A percentile compares a stretch with the other conserved stretches of the same genome.
phyloP scores from a whole-genome alignment of 2,797 vertebrate species.

The Gadopsis marmoratus region DNA sequence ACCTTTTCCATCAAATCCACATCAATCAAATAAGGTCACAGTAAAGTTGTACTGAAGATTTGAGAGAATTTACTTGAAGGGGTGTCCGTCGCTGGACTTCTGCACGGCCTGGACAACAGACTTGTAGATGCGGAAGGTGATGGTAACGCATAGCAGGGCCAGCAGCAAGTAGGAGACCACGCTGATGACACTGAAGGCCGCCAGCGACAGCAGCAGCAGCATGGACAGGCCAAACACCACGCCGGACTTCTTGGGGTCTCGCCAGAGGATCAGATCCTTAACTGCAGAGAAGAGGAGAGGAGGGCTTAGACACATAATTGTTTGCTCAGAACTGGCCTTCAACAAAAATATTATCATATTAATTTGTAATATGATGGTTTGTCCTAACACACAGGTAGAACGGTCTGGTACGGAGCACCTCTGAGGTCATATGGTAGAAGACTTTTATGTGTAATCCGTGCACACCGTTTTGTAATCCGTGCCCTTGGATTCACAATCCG shows the following conservation, averaged over 20 bases:
- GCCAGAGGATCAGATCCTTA: conserved; percentile 92
- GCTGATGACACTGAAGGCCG: conserved; percentile 95
- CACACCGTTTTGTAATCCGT: no score
- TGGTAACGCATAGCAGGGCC: conserved; percentile 93
- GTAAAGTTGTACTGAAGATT: background rate
- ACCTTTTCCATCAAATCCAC: background rate
- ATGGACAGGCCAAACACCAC: conserved; percentile 90
- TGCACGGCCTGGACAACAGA: conserved; percentile 94
- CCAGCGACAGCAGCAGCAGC: conserved; percentile 92
- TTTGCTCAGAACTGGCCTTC: background rate
- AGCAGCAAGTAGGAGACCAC: conserved; percentile 93
- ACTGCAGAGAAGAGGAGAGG: conserved; percentile 76
- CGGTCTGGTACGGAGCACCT: no score
- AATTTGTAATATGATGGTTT: background rate
- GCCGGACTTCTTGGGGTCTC: conserved; percentile 92
- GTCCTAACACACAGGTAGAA: background rate
- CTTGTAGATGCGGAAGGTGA: conserved; percentile 95
- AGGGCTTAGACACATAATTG: background rate
- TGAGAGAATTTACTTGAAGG: conserved; percentile 87
- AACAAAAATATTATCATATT: background rate
- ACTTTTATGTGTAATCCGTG: no score
- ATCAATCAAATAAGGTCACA: background rate
- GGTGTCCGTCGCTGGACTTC: conserved; percentile 92
- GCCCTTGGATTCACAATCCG: no score
- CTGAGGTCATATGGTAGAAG: no score